Conservation (phyloP, 2,888 invertebrate species). For the Drosophila mimica region DNA sequence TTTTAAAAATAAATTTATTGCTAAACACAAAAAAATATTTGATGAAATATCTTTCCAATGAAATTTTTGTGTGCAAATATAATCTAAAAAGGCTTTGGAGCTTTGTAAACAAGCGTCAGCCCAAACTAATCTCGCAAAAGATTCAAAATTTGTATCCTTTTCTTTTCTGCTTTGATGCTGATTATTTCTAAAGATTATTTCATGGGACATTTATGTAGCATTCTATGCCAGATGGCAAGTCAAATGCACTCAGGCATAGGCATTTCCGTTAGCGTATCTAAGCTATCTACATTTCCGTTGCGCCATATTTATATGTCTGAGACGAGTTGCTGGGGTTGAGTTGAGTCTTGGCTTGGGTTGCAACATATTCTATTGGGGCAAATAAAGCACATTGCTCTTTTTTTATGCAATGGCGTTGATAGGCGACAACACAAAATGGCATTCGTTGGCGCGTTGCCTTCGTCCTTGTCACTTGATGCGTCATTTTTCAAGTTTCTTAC, state of each 20-base stretch:
- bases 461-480: slow-evolving; percentile 61
- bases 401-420: slow-evolving; percentile 29
- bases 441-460: slow-evolving; percentile 33
- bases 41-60: background rate
- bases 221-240: slow-evolving; percentile 44
- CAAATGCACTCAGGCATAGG: slow-evolving; percentile 57
- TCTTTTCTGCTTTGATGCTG: background rate
- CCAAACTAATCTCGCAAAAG: slow-evolving; percentile 29
- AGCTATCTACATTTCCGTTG: slow-evolving; percentile 70
- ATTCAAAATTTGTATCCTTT: slow-evolving; percentile 20
- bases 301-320: slow-evolving; percentile 48
- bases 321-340: slow-evolving; percentile 3
- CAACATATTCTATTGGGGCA: background rate
- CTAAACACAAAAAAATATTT: background rate
- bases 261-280: slow-evolving; percentile 58
- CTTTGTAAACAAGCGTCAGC: background rate
- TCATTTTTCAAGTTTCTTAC: slow-evolving; percentile 68
- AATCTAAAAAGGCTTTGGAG: background rate
- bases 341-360: slow-evolving; percentile 11
- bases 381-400: slow-evolving; percentile 11
- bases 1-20: background rate
- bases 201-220: slow-evolving; percentile 18
- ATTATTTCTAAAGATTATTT: slow-evolving; percentile 29
- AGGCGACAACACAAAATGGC: slow-evolving; percentile 46
- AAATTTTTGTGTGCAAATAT: background rate